Base-by-base conservation (phyloP, 2,888 invertebrate genomes). In the Vesta saturnalis region DNA sequence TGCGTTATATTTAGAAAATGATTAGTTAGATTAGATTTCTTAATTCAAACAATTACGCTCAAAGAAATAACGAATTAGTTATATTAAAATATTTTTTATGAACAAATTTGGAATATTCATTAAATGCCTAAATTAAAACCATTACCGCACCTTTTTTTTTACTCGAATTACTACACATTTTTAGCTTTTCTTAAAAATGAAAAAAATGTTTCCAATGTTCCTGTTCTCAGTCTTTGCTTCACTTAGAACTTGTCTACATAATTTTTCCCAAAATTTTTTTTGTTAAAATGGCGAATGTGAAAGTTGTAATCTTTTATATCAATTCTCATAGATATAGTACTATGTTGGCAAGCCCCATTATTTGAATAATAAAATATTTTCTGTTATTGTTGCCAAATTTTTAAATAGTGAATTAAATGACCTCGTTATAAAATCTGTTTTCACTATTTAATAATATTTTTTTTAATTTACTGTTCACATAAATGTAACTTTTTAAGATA, bases 1-100 rank as follows among this genome's bases (percentile, higher is more conserved):
- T 59, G 67, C 55, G 62, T 62, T 66, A 61, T 67, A 62, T 67
- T 64, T 67, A 62, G 67, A 61, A 57, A 62, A 49, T 61, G 58
- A 67, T 67, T 67, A 67, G 57, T 35, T 19, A 43, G 21, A 67
- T 65, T 65, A 60, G 30, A 21, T 59, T 59, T 23, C 18, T 55
- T 60, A 61, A 60, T 52, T 56, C n/a, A 35, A 56, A 56, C 21
- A 23, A 35, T 39, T 12, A 39, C 8, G 39, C n/a, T n/a, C 2
- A 10, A 1, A 2, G 8, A n/a, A 39, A 39, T 12, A 39, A 2
- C 12, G n/a, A 39, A 39, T 23, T 23, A 3, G 39, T 39, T 39
- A 4, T 2, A 39, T 39, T 39, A 10, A n/a, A n/a, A n/a, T n/a
- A 12, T 39, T 39, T 39, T n/a, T n/a, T n/a, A n/a, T n/a, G n/a